Base-by-base conservation (phyloP, 2,888 invertebrate genomes). In the Branchellion lobata region DNA sequence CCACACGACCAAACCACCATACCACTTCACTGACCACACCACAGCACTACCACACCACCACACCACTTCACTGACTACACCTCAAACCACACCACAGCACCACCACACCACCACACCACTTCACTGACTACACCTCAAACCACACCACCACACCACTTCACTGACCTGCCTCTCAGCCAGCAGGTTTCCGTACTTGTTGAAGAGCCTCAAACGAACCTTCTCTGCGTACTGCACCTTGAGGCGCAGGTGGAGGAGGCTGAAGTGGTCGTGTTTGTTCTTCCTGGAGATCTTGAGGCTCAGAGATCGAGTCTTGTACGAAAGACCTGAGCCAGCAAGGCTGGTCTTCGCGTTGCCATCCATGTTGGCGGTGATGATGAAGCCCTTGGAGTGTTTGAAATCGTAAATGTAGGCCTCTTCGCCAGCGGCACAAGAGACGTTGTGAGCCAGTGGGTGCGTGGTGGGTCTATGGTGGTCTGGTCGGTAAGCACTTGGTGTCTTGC, bases 361-460 rank as follows among this genome's bases (percentile, higher is more conserved):
- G 21, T n/a, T 57, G 3, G 61, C 5, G 3, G n/a, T 14, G n/a
- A 57, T 57, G 3, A 18, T 57, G 61, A 57, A 57, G 3, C 21
- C 61, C 24, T 57, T 57, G n/a, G 61, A 57, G 61, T 57, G 5
- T 57, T n/a, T 8, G 61, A 57, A 57, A n/a, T 57, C 61, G 24
- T 57, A 57, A 18, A 57, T n/a, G 24, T 57, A 57, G 5, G 61
- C 61, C 61, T 57, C 11, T 24, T 57, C 61, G 24, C n/a, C 61
- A 57, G n/a, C 24, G n/a, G 61, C 5, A 57, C 61, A 57, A 5
- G 61, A 14, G 61, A 57, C 5, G 61, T 57, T 57, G 21, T 57
- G 11, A 8, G 61, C 21, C 61, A 57, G 21, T 5, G 61, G 61
- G 24, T 3, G n/a, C 3, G 61, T 57, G 21, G 61, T 57, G 3